Evolutionary conservation across 2,797 vertebrate genomes (phyloP), one percentile per base, ranked within the genome.

Genomic region (Psittacula derbiana): DNA sequence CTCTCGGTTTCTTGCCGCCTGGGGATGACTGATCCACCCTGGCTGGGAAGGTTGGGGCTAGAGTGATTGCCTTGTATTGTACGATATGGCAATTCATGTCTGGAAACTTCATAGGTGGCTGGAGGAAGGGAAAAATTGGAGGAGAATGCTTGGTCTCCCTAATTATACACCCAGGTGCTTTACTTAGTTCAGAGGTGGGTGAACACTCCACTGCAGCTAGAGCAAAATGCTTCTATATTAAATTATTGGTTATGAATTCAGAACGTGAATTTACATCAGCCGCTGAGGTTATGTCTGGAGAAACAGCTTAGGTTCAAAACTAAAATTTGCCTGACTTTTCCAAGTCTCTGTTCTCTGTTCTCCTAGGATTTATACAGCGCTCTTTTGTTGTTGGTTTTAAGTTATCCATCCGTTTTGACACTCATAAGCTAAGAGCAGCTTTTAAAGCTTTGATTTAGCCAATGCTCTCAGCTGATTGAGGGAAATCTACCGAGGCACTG

Each of bases 221-320:
- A 89, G 43, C 4, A 95, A 91, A 96, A 88, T 75, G 53, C 64
- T 89, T 89, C 38, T 58, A 33, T 80, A 87, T 92, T 76, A 92
- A 95, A 92, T 83, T 80, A 67, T 41, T 87, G 72, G 53, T 80
- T 94, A 74, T 90, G 43, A 83, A 92, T 91, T 89, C 92, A 86
- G 84, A 89, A 80, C 0, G 4, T 47, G 64, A 95, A 91, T 87
- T 95, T 74, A 65, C 16, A 89, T 80, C 84, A 76, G 67, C 14
- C 57, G 38, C 60, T 23, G 30, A 92, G 21, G 24, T 83, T 67
- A 74, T 71, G 43, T 80, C 91, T 86, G 79, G 65, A 91, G 57
- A 93, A 78, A 47, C 16, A 0, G 0, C 33, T 71, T 58, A 61
- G n/a, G 36, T 92, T 90, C 72, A 46, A 89, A 85, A 78, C 17